Evolutionary conservation across 2,113 vertebrate species (phyloP).

Genomic region (Dipodomys stephensi): DNA sequence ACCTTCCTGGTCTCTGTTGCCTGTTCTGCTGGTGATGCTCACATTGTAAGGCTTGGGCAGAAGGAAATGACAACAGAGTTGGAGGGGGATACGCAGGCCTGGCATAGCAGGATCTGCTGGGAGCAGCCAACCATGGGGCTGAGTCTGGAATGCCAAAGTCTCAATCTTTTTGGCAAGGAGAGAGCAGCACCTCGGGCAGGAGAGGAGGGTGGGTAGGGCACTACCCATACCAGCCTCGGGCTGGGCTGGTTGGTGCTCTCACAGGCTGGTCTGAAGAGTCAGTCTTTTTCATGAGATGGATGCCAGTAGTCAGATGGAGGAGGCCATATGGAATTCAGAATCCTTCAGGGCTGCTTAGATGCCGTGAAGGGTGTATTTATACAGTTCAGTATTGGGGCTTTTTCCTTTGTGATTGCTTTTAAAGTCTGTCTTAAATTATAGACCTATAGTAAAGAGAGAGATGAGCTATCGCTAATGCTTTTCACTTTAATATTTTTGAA

Average conservation of each 20-base stretch:
- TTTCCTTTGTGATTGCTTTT: slow-evolving; percentile 27
- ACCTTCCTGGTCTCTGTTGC: slow-evolving; percentile 30
- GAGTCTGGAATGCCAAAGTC: not conserved
- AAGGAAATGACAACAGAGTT: slow-evolving; percentile 47
- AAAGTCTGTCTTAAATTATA: slow-evolving; percentile 46
- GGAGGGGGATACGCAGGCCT: slow-evolving; percentile 48
- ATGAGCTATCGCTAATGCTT: not conserved
- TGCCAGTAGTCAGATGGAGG: slow-evolving; percentile 11
- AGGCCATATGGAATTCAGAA: slow-evolving; percentile 9
- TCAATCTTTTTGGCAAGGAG: slow-evolving; percentile 1
- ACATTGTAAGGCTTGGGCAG: not conserved
- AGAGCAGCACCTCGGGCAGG: not conserved
- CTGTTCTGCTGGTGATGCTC: slow-evolving; percentile 35
- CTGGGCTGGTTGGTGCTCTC: not conserved
- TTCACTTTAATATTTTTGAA: slow-evolving; percentile 42
- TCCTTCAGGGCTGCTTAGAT: not conserved
- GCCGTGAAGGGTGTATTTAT: slow-evolving; percentile 24
- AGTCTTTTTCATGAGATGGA: slow-evolving; percentile 2
- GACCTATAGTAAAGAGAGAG: slow-evolving; percentile 17
- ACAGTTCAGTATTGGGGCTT: slow-evolving; percentile 36
- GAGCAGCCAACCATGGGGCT: slow-evolving; percentile 50
- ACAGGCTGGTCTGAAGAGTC: not conserved
- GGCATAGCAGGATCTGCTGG: not conserved
- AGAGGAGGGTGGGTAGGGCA: not conserved
- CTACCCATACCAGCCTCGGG: not conserved